A percentile compares a stretch with the other conserved stretches of the same genome.
Evolutionary conservation across 2,888 invertebrate species (phyloP).

Genomic region (Dusona sp.): DNA sequence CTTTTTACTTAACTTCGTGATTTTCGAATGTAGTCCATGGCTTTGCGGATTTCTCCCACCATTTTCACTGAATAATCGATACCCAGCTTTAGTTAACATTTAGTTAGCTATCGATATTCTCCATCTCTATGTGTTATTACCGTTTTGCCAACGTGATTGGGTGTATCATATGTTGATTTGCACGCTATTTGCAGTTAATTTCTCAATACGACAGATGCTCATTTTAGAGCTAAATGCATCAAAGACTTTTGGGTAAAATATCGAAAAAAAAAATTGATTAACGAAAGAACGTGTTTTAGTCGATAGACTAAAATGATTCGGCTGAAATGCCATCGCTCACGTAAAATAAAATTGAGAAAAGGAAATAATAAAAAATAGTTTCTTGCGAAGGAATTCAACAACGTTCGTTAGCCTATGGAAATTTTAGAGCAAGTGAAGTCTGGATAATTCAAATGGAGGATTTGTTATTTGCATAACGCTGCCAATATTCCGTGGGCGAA

Average conservation of each 20-base stretch:
- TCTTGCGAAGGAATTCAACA: background rate
- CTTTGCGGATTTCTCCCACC: background rate
- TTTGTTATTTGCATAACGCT: slow-evolving; percentile 34
- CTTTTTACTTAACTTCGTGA: slow-evolving; percentile 19
- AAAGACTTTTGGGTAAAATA: too few species aligned
- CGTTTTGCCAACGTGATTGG: background rate
- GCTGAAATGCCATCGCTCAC: background rate
- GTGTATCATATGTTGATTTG: background rate
- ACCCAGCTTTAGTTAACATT: background rate
- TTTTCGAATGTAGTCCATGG: background rate
- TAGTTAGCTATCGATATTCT: background rate
- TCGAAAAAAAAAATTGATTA: too few species aligned
- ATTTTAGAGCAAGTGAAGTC: background rate
- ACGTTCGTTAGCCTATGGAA: slow-evolving; percentile 5
- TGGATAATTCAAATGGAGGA: slow-evolving; percentile 30
- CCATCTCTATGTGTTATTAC: background rate
- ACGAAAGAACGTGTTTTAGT: too few species aligned
- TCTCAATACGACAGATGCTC: background rate
- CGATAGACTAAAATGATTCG: background rate
- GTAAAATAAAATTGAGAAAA: background rate
- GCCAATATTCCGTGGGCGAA: slow-evolving; percentile 5
- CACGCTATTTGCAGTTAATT: background rate
- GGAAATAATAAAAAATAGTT: background rate
- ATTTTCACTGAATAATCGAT: background rate
- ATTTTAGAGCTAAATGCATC: too few species aligned